These are phyloP conservation scores for Molossus alvarezi DNA, from an alignment of 2,797 vertebrate species.

Conservation along the genomic window DNA sequence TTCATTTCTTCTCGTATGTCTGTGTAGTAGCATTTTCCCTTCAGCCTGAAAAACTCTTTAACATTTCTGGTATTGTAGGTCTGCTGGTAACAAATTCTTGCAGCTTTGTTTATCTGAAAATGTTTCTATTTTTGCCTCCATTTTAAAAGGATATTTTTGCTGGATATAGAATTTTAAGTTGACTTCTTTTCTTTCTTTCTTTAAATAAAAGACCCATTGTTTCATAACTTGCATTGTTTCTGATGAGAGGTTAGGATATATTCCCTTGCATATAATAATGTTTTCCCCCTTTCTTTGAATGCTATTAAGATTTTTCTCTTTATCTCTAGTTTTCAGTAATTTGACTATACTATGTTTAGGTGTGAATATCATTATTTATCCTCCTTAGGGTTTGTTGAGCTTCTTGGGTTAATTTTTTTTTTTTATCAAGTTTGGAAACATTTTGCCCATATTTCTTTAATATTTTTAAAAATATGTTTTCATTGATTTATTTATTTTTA, in stretches of 20 bases:
- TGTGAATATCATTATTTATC: conserved; percentile 13
- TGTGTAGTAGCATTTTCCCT: conserved; percentile 36
- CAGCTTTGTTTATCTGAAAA: conserved; percentile 35
- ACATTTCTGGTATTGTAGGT: neutral
- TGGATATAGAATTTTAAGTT: conserved; percentile 40
- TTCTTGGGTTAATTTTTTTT: conserved; percentile 54
- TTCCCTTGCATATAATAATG: neutral
- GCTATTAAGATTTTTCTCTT: conserved; percentile 21
- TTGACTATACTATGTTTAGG: neutral
- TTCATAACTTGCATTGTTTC: conserved; percentile 47
- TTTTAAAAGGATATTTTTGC: conserved; percentile 59
- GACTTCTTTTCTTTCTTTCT: neutral
- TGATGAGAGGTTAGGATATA: neutral
- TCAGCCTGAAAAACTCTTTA: conserved; percentile 10
- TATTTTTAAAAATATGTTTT: neutral
- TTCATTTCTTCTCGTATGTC: neutral
- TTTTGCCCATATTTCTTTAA: neutral
- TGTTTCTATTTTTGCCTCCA: conserved; percentile 57
- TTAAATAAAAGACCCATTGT: neutral
- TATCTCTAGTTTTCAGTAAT: conserved; percentile 18
- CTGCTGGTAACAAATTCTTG: conserved; percentile 34
- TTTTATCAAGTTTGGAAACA: conserved; percentile 31
- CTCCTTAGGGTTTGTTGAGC: conserved; percentile 1
- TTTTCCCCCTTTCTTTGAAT: neutral
- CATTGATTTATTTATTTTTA: no score